Base-by-base conservation (phyloP, 1,140 invertebrate genomes). In the Probaryconus sp. region DNA sequence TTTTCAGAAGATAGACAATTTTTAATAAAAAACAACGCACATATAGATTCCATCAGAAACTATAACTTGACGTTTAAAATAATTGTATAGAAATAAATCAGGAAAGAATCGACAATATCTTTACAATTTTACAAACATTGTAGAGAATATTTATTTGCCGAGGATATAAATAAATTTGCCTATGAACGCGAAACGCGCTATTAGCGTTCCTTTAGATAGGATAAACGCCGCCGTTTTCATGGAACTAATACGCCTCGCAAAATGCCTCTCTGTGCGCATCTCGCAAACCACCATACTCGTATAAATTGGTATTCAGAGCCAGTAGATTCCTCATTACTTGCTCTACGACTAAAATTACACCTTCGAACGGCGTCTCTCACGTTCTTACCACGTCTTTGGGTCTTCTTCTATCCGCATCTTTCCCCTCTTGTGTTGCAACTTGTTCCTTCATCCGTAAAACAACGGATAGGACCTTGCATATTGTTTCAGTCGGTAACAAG, bases 321-420 rank as follows among this genome's bases (percentile, higher is more conserved):
- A 33, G 78, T 77, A 78, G 82, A 84, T 83, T 82, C 76, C 81
- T 84, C 81, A 83, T 85, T 83, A 85, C 81, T 83, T 70, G 77
- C 77, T 75, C 76, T 73, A 60, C 61, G 65, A 79, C 60, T 80
- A 75, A 84, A 85, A 85, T 83, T 84, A 83, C 79, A 83, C 76
- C 81, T 84, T 76, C 70, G 53, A 60, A 64, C 56, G 65, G 65
- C 73, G 50, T 76, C 60, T 81, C 80, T 79, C 83, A 81, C 81
- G 82, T 83, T 83, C 79, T 42, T 77, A 73, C 45, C 40, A 10
- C 63, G 43, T 61, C 45, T 45, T 17, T 45, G n/a, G 10, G 40
- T 35, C 51, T 60, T 51, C 50, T 63, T 70, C 35, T 24, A 51
- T 53, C 40, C 42, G 9, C 35, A 48, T 38, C 13, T 40, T 60